Conservation (phyloP, 2,113 vertebrate species). For the Trichomycterus rosablanca region DNA sequence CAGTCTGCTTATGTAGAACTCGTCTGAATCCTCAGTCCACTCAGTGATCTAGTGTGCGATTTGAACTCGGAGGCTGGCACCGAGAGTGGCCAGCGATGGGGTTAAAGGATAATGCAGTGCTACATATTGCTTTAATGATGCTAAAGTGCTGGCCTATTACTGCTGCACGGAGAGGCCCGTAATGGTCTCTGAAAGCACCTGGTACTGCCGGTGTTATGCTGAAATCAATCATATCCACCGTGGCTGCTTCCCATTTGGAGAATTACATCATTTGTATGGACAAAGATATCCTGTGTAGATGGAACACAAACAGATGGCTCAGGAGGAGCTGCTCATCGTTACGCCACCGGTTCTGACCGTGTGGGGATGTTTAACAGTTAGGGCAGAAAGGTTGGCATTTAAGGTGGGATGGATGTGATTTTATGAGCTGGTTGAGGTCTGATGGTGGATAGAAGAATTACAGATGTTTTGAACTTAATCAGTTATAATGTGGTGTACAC, state of each 20-base stretch:
- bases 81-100: constrained; percentile 66
- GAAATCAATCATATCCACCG: constrained; percentile 80
- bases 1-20: not conserved
- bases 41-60: constrained; percentile 63
- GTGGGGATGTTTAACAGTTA: constrained; percentile 26
- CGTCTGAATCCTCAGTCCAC: constrained; percentile 19
- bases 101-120: constrained; percentile 72
- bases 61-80: constrained; percentile 64
- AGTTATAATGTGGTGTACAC: too few species aligned
- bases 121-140: constrained; percentile 75
- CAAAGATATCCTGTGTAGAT: constrained; percentile 54
- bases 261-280: constrained; percentile 71
- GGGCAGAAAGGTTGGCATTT: constrained; percentile 11
- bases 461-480: not conserved
- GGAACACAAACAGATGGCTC: constrained; percentile 35
- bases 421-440: constrained; percentile 6
- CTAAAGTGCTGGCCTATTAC: constrained; percentile 73
- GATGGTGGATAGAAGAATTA: constrained; percentile 1
- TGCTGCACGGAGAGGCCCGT: constrained; percentile 70
- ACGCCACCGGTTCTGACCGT: constrained; percentile 9
- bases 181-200: constrained; percentile 86
- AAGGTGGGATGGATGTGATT: constrained; percentile 1
- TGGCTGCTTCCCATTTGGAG: constrained; percentile 67
- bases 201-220: constrained; percentile 73
- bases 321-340: constrained; percentile 22